Evolutionary conservation across 2,888 invertebrate species (phyloP).

Genomic region (Patella pellucida): DNA sequence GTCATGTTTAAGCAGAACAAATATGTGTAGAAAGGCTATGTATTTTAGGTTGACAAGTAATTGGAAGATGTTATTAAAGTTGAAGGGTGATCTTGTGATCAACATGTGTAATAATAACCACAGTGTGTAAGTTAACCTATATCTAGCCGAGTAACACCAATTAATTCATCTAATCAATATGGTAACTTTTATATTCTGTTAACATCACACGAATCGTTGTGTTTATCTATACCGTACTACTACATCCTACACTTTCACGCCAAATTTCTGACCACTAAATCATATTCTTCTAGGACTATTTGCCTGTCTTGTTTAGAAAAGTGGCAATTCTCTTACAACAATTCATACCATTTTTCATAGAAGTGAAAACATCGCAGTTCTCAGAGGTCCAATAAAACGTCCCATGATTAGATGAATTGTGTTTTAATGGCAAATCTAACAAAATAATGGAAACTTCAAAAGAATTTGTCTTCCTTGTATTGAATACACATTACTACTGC

Average conservation of each 20-base stretch:
- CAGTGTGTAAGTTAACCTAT: no score
- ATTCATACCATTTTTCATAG: not conserved
- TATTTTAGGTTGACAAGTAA: no score
- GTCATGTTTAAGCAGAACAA: no score
- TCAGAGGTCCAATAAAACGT: not conserved
- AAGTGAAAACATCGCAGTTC: not conserved
- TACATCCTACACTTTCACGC: not conserved
- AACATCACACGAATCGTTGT: no score
- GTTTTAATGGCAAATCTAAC: conserved; percentile 4
- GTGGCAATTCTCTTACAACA: not conserved
- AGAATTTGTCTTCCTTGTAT: not conserved
- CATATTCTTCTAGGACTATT: conserved; percentile 1
- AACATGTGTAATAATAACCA: no score
- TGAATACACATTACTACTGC: not conserved
- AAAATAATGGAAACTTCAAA: not conserved
- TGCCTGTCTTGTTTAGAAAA: not conserved
- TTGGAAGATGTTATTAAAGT: no score
- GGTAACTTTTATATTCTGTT: no score
- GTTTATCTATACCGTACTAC: conserved; percentile 7
- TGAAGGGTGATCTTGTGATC: no score
- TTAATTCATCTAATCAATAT: no score
- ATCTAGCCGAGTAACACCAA: no score
- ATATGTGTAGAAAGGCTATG: no score
- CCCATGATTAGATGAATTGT: conserved; percentile 6
- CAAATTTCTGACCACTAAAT: not conserved